phyloP scores from a whole-genome alignment of 2,797 vertebrate species.

The Halcyon badia region DNA sequence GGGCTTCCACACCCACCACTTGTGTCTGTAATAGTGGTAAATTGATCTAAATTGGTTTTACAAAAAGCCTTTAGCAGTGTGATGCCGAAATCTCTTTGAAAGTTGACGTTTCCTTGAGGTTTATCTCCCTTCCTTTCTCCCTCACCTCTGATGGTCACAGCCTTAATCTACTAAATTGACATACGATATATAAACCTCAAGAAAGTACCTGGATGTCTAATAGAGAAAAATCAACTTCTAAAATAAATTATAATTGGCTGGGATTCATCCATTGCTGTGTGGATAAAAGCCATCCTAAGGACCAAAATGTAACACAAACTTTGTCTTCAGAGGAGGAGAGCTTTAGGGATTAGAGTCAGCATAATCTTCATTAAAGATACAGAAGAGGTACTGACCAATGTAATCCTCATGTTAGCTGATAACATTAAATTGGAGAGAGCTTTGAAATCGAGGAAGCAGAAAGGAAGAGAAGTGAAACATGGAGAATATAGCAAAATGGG shows the following conservation, averaged over 20 bases:
- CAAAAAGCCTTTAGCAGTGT: neutral
- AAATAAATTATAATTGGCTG: conserved; percentile 17
- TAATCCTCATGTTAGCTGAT: neutral
- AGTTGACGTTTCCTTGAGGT: conserved; percentile 8
- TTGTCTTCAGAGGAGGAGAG: conserved; percentile 13
- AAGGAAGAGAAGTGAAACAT: neutral
- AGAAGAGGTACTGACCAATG: neutral
- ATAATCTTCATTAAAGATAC: conserved; percentile 14
- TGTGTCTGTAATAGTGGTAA: neutral
- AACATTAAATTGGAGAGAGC: neutral
- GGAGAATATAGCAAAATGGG: neutral
- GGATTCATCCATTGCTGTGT: neutral
- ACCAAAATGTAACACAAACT: conserved; percentile 8
- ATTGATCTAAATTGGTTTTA: neutral
- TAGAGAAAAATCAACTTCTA: conserved; percentile 3
- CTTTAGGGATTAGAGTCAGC: conserved; percentile 19
- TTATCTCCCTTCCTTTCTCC: neutral
- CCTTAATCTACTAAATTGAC: conserved; percentile 21
- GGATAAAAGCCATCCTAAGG: conserved; percentile 14
- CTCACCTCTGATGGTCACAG: neutral
- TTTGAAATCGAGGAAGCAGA: neutral
- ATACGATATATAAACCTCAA: neutral
- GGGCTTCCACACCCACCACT: neutral
- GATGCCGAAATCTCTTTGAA: neutral
- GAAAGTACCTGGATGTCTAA: conserved; percentile 4